Percentiles rank a stretch among this genome's conserved stretches.
Conservation (phyloP, 2,797 vertebrate genomes). For the Cheirogaleus major region DNA sequence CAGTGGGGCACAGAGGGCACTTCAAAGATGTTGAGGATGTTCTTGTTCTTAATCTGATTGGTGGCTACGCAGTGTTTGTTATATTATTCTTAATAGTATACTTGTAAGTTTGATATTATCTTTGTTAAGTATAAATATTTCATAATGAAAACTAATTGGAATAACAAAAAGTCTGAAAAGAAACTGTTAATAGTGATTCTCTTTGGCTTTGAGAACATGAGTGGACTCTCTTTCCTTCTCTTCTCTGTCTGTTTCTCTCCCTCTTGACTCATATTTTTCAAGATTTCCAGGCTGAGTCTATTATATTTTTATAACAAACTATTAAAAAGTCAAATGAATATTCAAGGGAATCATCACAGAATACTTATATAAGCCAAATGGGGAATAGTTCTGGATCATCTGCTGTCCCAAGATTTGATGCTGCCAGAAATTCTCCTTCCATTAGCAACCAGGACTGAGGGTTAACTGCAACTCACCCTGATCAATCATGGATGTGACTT, state of each 20-base stretch:
- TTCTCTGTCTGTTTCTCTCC: background rate
- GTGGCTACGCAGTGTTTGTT: background rate
- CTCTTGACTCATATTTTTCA: background rate
- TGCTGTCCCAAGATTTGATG: background rate
- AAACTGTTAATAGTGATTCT: background rate
- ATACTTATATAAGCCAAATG: background rate
- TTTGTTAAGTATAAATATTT: background rate
- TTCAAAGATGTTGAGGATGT: background rate
- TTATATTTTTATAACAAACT: conserved; percentile 5
- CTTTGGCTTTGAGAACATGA: background rate
- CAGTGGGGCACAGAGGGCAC: background rate
- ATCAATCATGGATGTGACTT: conserved; percentile 50
- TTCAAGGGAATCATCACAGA: background rate
- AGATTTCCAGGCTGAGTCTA: background rate
- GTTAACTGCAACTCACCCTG: background rate
- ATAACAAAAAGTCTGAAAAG: background rate
- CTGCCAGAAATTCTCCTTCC: conserved; percentile 4
- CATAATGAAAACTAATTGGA: conserved; percentile 10
- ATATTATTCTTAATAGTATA: background rate
- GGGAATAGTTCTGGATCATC: background rate
- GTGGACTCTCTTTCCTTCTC: background rate
- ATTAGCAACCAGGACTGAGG: background rate
- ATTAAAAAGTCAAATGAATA: background rate
- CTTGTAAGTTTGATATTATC: background rate
- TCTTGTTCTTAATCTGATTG: background rate